Evolutionary conservation across 2,797 vertebrate genomes (phyloP).

Genomic region (Anomalospiza imberbis): DNA sequence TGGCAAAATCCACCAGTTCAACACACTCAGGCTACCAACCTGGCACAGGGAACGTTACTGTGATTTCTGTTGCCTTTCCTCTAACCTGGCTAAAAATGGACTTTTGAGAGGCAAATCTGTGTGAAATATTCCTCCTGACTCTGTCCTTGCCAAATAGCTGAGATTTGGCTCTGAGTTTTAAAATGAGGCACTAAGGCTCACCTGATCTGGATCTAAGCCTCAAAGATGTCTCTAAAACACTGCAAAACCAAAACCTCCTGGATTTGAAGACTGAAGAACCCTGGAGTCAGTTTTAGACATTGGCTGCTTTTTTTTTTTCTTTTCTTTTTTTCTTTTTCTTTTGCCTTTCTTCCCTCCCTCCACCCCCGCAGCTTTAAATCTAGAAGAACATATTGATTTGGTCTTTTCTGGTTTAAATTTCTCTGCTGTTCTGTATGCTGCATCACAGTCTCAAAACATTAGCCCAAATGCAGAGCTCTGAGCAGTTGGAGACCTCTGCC

Average conservation of each 20-base stretch:
- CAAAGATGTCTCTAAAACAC: not conserved
- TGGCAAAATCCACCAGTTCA: not conserved
- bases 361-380: not conserved
- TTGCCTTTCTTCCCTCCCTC: accelerated
- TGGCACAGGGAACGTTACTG: not conserved
- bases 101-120: not conserved
- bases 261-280: not conserved
- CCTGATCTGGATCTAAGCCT: not conserved
- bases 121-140: not conserved
- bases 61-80: not conserved
- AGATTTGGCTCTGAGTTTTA: not conserved
- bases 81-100: not conserved
- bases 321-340: not conserved
- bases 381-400: not conserved
- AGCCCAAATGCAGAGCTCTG: not conserved
- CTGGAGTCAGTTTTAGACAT: not conserved
- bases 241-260: not conserved
- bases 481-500: not conserved
- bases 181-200: not conserved
- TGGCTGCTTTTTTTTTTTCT: not conserved
- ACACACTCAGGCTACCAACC: not conserved
- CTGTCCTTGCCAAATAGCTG: not conserved
- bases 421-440: not conserved
- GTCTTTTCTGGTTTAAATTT: not conserved
- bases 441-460: not conserved